These are phyloP conservation scores for Oreonectes daqikongensis DNA, from an alignment of 2,797 vertebrate species.

Conservation along the genomic window DNA sequence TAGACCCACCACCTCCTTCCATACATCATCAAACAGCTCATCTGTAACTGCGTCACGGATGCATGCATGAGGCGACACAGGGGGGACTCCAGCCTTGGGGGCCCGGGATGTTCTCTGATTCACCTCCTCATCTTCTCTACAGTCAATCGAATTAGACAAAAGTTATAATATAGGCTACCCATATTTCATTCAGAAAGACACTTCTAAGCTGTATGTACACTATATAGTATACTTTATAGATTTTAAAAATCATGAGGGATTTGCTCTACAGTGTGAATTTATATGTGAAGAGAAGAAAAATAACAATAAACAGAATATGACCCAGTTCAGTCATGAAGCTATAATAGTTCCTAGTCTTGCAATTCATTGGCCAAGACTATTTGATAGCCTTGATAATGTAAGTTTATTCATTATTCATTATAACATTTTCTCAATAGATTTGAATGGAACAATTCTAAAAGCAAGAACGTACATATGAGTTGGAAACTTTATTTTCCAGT, in stretches of 20 bases:
- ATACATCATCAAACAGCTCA: conserved; percentile 80
- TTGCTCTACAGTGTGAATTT: too few species aligned
- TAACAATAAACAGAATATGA: too few species aligned
- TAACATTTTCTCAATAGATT: too few species aligned
- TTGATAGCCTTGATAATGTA: too few species aligned
- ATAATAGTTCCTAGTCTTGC: too few species aligned
- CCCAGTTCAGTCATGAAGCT: too few species aligned
- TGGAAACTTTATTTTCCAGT: background rate
- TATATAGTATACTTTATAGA: background rate
- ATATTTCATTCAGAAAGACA: background rate
- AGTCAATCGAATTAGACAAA: conserved; percentile 20
- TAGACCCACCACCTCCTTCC: conserved; percentile 73
- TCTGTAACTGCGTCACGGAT: conserved; percentile 77
- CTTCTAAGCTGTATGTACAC: background rate
- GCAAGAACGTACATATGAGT: background rate
- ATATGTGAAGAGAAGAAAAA: too few species aligned
- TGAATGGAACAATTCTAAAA: too few species aligned
- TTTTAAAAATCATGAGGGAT: too few species aligned
- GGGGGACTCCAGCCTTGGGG: conserved; percentile 72
- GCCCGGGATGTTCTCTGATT: conserved; percentile 63
- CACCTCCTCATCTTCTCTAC: conserved; percentile 73
- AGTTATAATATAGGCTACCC: conserved; percentile 7
- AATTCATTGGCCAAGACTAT: too few species aligned
- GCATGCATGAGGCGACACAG: conserved; percentile 80
- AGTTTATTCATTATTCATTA: too few species aligned